A percentile compares a stretch with the other conserved stretches of the same genome.
These are phyloP conservation scores for Dolichopus griseipennis DNA, from an alignment of 2,888 invertebrate genomes.

Conservation along the genomic window DNA sequence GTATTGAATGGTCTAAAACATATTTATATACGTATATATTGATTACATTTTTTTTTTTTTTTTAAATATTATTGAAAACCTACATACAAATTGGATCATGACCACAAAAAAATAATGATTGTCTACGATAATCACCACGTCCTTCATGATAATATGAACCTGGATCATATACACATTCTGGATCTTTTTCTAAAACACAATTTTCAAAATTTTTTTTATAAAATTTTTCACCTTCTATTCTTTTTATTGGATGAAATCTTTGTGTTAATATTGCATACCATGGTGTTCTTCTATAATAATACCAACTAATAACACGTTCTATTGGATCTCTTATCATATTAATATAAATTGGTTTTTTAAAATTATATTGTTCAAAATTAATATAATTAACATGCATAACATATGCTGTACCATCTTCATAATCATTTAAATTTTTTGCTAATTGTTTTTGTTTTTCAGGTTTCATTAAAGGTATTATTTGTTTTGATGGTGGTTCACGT, in stretches of 20 bases:
- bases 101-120: conserved; percentile 78
- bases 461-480: neutral
- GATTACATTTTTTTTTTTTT: neutral
- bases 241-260: conserved; percentile 25
- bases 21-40: neutral
- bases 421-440: neutral
- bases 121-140: conserved; percentile 71
- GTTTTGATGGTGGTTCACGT: neutral
- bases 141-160: conserved; percentile 74
- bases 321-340: conserved; percentile 79
- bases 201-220: conserved; percentile 59
- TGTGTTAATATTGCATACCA: conserved; percentile 77
- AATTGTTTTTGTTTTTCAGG: neutral
- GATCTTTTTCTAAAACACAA: conserved; percentile 67
- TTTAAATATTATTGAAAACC: conserved; percentile 14
- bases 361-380: conserved; percentile 67
- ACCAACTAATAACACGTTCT: conserved; percentile 82
- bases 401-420: conserved; percentile 49
- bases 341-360: conserved; percentile 72
- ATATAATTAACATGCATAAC: conserved; percentile 81
- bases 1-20: conserved; percentile 66
- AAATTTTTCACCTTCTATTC: conserved; percentile 40
- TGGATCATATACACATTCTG: conserved; percentile 66
- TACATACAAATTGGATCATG: conserved; percentile 49
- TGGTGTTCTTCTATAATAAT: conserved; percentile 78